Conservation (phyloP, 2,888 invertebrate genomes). For the Meteorus colon region DNA sequence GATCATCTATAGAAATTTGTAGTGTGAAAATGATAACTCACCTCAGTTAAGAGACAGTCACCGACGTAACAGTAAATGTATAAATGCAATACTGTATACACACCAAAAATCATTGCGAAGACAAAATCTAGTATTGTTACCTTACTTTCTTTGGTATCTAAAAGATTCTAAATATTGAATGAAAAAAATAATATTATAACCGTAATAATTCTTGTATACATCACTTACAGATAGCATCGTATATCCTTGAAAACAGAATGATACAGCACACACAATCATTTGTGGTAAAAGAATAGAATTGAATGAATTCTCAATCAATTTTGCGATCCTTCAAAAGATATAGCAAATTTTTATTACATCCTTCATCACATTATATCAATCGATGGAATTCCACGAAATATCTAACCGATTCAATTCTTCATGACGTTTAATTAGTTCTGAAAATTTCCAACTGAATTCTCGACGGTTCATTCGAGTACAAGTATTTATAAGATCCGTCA, state of each 20-base stretch:
- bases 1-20: background rate
- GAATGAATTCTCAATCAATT: conserved; percentile 58
- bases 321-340: conserved; percentile 11
- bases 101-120: conserved; percentile 48
- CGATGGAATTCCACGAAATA: background rate
- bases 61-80: conserved; percentile 60
- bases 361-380: no score
- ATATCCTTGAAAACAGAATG: conserved; percentile 61
- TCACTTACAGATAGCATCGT: conserved; percentile 57
- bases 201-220: background rate
- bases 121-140: conserved; percentile 42
- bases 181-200: background rate
- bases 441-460: conserved; percentile 4
- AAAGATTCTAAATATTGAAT: conserved; percentile 16
- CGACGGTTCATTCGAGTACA: conserved; percentile 34
- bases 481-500: conserved; percentile 44
- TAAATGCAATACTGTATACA: conserved; percentile 49
- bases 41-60: conserved; percentile 51
- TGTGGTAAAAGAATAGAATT: conserved; percentile 59
- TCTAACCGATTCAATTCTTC: conserved; percentile 49
- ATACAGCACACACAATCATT: conserved; percentile 56
- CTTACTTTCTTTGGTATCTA: conserved; percentile 12
- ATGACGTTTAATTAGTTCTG: conserved; percentile 46
- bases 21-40: conserved; percentile 27
- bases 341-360: no score